phyloP scores from a whole-genome alignment of 2,113 vertebrate species.

The Sylvia atricapilla region DNA sequence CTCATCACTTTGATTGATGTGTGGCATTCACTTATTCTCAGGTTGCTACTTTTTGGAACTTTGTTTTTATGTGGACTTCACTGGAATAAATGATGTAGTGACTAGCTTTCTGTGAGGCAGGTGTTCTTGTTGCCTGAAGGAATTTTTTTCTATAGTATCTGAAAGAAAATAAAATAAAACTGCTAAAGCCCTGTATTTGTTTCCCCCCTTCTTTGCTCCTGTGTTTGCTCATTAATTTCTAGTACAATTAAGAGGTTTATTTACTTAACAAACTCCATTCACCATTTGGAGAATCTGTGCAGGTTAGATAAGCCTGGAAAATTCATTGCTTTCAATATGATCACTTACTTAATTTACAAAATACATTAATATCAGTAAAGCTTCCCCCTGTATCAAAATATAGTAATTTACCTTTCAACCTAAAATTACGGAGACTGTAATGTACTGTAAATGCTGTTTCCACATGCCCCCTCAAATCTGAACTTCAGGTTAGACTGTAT shows the following conservation, averaged over 20 bases:
- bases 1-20: neutral
- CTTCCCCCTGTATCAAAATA: neutral
- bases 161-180: neutral
- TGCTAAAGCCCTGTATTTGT: neutral
- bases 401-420: neutral
- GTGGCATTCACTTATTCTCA: neutral
- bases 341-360: neutral
- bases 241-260: neutral
- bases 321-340: neutral
- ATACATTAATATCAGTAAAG: neutral
- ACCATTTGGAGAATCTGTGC: neutral
- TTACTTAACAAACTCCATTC: neutral
- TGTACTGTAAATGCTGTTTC: neutral
- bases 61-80: neutral
- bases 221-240: neutral
- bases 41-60: neutral
- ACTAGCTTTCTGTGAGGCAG: neutral
- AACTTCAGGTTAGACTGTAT: neutral
- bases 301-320: neutral
- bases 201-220: neutral
- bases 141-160: neutral
- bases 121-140: neutral
- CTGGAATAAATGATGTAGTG: neutral
- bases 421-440: neutral
- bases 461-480: neutral